Evolutionary conservation across 2,113 vertebrate species (phyloP), one percentile per base, ranked within the genome.

Genomic region (Herpetotheres cachinnans): DNA sequence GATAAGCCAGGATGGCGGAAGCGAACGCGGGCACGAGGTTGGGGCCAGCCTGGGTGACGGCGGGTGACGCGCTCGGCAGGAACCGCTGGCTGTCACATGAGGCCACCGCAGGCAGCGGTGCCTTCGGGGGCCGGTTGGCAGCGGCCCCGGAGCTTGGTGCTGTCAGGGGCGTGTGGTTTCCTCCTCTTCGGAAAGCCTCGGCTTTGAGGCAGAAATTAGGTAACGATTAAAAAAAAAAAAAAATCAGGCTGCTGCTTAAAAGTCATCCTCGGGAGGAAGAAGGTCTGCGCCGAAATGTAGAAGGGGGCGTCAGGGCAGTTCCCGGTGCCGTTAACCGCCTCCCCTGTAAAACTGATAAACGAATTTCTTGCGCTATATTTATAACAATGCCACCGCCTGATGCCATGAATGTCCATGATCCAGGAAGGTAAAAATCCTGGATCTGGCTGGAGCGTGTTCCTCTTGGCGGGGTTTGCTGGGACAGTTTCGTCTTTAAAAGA

Each of bases 11-110:
- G 61, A 10, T 0, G 40, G 89, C 22, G 36, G 86, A 88, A 74
- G 65, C 20, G 1, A 55, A 9, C 2, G 11, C 3, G 0, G 92
- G 47, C 47, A 11, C 14, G 20, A 25, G 87, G 77, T 24, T 4
- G 67, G 69, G 81, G 80, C 88, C 3, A 10, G 77, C 36, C 62
- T 15, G 82, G 91, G 84, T 90, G 85, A 83, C 52, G 4, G 32
- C 22, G 71, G 70, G 77, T 82, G 94, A 83, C 27, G 32, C 2
- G 15, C 38, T 11, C 29, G 0, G 78, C 89, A 87, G 95, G 89
- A 95, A 74, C 90, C 7, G 6, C 84, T 69, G 61, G 16, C 66
- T 90, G 89, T 95, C 96, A 90, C 91, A 82, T 38, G 91, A 70
- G 91, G 93, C 81, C 94, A 86, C 76, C 59, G 1, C 52, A 66